phyloP scores from a whole-genome alignment of 2,797 vertebrate genomes.

The Phataginus tetradactyla region DNA sequence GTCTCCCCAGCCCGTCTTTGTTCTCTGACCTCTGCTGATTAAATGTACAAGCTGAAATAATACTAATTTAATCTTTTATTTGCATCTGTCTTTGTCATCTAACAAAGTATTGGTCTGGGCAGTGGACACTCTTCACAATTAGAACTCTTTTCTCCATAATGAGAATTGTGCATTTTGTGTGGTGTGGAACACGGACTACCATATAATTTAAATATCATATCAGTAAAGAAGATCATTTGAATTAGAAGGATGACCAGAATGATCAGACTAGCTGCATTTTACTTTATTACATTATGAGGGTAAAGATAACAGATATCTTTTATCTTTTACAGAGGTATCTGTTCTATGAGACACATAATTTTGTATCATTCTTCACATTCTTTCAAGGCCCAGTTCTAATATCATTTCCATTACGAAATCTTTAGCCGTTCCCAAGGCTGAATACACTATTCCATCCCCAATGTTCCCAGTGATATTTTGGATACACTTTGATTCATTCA shows the following conservation, averaged over 20 bases:
- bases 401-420: background rate
- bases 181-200: background rate
- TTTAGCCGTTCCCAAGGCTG: background rate
- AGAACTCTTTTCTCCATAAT: background rate
- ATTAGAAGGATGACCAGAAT: background rate
- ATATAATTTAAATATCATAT: background rate
- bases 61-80: conserved; percentile 34
- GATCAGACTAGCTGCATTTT: background rate
- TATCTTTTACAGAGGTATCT: background rate
- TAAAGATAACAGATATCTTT: background rate
- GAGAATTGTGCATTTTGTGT: background rate
- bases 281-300: background rate
- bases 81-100: background rate
- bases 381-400: background rate
- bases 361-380: background rate
- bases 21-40: conserved; percentile 80
- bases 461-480: background rate
- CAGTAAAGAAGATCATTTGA: background rate
- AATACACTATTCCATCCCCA: background rate
- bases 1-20: conserved; percentile 78
- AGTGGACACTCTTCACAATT: background rate
- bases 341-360: background rate
- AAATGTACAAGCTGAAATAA: conserved; percentile 62
- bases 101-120: background rate
- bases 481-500: background rate